These are phyloP conservation scores for Morone saxatilis DNA, from an alignment of 2,113 vertebrate genomes.

Conservation along the genomic window DNA sequence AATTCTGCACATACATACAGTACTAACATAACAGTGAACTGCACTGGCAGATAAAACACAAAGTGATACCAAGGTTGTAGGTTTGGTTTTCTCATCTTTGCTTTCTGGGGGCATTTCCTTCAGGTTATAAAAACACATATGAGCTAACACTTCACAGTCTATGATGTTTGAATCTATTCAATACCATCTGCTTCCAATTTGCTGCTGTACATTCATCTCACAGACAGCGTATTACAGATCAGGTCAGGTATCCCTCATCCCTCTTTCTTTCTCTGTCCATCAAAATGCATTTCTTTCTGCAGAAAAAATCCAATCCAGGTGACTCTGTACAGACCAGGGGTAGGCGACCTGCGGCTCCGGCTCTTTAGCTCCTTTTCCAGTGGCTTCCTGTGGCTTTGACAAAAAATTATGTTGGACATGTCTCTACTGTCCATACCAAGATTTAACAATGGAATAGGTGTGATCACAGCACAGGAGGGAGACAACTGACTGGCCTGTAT, in stretches of 20 bases:
- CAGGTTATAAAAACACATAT: too few species aligned
- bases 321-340: neutral
- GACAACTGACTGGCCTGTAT: neutral
- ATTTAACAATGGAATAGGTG: constrained; percentile 20
- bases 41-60: neutral
- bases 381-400: too few species aligned
- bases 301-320: neutral
- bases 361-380: neutral
- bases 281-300: neutral
- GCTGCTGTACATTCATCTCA: neutral
- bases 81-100: neutral
- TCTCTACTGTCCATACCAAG: neutral
- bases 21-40: neutral
- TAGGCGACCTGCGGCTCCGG: too few species aligned
- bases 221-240: neutral
- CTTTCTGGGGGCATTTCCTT: neutral
- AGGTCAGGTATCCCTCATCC: neutral
- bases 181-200: neutral
- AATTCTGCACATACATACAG: neutral
- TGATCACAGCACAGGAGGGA: constrained; percentile 41
- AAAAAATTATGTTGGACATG: neutral
- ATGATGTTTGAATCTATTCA: too few species aligned
- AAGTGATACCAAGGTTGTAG: too few species aligned
- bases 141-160: neutral
- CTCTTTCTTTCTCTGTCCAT: neutral